Evolutionary conservation across 2,797 vertebrate species (phyloP).

Genomic region (Somateria mollissima): DNA sequence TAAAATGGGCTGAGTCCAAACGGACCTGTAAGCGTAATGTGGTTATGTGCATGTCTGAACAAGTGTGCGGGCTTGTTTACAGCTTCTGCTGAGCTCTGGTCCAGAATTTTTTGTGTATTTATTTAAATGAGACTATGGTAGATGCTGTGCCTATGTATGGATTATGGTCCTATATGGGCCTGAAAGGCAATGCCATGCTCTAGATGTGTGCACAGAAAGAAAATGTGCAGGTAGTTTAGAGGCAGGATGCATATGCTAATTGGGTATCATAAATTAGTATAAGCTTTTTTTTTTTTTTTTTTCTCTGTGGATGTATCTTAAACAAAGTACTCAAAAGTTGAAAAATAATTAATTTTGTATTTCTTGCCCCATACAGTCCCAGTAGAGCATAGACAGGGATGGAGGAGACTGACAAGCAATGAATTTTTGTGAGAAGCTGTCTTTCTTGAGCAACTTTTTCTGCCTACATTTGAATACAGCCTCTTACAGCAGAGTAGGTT

Average conservation of each 20-base stretch:
- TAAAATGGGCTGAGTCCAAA: neutral
- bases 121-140: neutral
- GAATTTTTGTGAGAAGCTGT: constrained; percentile 47
- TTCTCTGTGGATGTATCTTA: neutral
- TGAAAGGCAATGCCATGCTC: neutral
- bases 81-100: neutral
- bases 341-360: neutral
- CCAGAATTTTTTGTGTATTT: neutral
- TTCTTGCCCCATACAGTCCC: neutral
- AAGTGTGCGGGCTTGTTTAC: neutral
- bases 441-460: constrained; percentile 42
- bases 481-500: constrained; percentile 54
- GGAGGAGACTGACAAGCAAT: neutral
- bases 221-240: neutral
- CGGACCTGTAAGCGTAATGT: neutral
- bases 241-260: rapidly evolving
- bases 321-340: neutral
- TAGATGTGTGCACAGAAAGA: neutral
- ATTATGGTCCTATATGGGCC: neutral
- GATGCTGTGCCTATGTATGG: neutral
- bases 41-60: neutral
- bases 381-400: neutral
- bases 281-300: neutral
- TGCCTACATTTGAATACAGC: constrained; percentile 53
- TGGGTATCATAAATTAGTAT: neutral